Percentiles rank a stretch among this genome's conserved stretches.
phyloP scores from a whole-genome alignment of 2,113 vertebrate species.

The Corythornis cristatus region DNA sequence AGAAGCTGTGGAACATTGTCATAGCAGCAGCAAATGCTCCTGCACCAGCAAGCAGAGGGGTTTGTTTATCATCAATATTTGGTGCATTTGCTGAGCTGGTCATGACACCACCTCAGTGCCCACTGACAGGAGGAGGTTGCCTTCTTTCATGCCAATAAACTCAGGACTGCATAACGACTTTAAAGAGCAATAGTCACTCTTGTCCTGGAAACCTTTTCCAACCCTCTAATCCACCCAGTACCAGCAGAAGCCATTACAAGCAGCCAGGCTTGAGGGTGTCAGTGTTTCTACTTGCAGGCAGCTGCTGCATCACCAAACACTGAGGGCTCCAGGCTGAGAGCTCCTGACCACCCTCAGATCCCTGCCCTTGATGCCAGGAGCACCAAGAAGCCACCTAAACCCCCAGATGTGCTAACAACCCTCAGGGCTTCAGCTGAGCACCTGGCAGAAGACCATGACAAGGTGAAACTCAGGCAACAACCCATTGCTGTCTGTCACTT shows the following conservation, averaged over 20 bases:
- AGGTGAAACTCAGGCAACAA: neutral
- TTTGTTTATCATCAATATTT: neutral
- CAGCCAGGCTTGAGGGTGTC: neutral
- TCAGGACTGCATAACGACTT: neutral
- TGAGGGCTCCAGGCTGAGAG: rapidly evolving
- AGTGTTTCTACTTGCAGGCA: neutral
- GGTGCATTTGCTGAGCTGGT: neutral
- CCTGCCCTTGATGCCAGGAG: neutral
- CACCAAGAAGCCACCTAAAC: neutral
- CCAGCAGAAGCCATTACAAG: neutral
- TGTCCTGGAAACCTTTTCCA: neutral
- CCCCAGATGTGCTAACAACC: neutral
- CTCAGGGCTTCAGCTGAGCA: neutral
- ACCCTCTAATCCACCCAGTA: neutral
- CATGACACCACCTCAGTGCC: neutral
- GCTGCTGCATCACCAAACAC: neutral
- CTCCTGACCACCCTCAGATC: neutral
- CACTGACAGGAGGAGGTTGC: neutral
- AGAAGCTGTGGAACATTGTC: neutral
- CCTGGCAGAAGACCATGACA: neutral
- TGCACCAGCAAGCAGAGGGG: neutral
- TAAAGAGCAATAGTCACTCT: neutral
- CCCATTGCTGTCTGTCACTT: neutral
- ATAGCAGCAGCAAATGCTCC: neutral
- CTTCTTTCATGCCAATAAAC: neutral